A percentile compares a stretch with the other conserved stretches of the same genome.
Evolutionary conservation across 92 coral and sea anemone species (phyloP).

Genomic region (Actinernus sp.): DNA sequence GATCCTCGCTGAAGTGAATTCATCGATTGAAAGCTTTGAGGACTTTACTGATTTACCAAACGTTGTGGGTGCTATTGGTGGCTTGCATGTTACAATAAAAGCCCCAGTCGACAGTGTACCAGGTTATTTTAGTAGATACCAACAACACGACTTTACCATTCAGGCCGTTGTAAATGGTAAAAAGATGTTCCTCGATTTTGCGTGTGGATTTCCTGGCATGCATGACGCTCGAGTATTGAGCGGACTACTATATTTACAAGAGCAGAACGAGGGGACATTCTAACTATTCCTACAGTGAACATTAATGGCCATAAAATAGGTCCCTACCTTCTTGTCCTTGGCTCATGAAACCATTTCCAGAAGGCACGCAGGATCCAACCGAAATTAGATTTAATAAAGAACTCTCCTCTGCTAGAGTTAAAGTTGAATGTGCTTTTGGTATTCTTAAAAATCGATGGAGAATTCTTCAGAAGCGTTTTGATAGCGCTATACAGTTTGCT

Average conservation of each 20-base stretch:
- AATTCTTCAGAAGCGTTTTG: conserved; percentile 22
- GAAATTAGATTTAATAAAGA: conserved; percentile 22
- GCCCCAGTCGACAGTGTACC: conserved; percentile 48
- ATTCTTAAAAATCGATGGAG: conserved; percentile 38
- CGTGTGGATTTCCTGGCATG: conserved; percentile 32
- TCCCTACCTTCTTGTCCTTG: conserved; percentile 10
- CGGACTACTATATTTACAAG: conserved; percentile 11
- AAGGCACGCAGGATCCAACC: background rate
- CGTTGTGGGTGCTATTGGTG: conserved; percentile 46
- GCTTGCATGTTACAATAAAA: conserved; percentile 44
- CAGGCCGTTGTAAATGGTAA: too few relatives aligned
- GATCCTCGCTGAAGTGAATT: conserved; percentile 23
- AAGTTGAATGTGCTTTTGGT: conserved; percentile 48
- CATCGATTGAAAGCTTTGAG: conserved; percentile 39
- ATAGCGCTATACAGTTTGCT: conserved; percentile 36
- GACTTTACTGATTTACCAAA: conserved; percentile 35
- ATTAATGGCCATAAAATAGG: background rate
- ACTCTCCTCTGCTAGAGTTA: conserved; percentile 33
- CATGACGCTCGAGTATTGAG: conserved; percentile 30
- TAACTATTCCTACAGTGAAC: conserved; percentile 5
- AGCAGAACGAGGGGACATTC: conserved; percentile 22
- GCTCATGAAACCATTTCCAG: background rate
- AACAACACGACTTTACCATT: too few relatives aligned
- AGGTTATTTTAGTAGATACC: conserved; percentile 40
- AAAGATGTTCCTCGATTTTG: conserved; percentile 8